Percentiles rank a stretch among this genome's conserved stretches.
These are phyloP conservation scores for Sphecodes monilicornis DNA, from an alignment of 2,888 invertebrate genomes.

Conservation along the genomic window DNA sequence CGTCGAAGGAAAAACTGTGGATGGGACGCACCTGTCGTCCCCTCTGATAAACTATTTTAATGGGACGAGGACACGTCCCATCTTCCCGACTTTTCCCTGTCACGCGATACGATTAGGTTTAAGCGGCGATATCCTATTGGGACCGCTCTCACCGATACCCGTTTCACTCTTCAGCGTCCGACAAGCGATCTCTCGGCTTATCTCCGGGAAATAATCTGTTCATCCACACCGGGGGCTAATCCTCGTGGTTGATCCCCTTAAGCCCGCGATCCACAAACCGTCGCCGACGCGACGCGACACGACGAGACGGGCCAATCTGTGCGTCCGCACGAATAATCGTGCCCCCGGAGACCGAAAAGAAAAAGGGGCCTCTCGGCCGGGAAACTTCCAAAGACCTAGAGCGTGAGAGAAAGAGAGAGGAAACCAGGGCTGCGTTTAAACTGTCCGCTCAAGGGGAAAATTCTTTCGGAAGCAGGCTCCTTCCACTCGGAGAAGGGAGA, in stretches of 20 bases:
- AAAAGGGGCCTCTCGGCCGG: constrained; percentile 18
- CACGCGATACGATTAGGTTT: constrained; percentile 56
- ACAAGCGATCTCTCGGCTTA: constrained; percentile 59
- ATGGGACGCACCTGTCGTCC: constrained; percentile 20
- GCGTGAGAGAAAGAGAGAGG: constrained; percentile 16
- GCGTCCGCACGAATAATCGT: constrained; percentile 64
- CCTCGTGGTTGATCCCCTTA: constrained; percentile 58
- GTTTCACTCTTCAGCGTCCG: constrained; percentile 42
- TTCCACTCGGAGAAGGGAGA: too few species aligned
- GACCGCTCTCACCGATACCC: constrained; percentile 46
- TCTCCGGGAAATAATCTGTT: constrained; percentile 67
- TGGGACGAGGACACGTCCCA: constrained; percentile 9
- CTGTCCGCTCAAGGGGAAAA: constrained; percentile 50
- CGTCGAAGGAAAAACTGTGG: constrained; percentile 1
- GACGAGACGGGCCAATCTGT: constrained; percentile 51
- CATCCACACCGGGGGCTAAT: constrained; percentile 67
- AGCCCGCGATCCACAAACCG: constrained; percentile 55
- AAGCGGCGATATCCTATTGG: constrained; percentile 53
- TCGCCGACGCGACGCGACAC: constrained; percentile 14
- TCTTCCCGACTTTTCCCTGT: constrained; percentile 45
- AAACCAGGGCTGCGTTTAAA: neutral
- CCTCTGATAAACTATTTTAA: constrained; percentile 39
- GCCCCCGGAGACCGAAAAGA: constrained; percentile 41
- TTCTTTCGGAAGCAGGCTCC: constrained; percentile 23
- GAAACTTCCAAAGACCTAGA: constrained; percentile 31